phyloP scores from a whole-genome alignment of 2,888 invertebrate genomes.

The Acheta domesticus region DNA sequence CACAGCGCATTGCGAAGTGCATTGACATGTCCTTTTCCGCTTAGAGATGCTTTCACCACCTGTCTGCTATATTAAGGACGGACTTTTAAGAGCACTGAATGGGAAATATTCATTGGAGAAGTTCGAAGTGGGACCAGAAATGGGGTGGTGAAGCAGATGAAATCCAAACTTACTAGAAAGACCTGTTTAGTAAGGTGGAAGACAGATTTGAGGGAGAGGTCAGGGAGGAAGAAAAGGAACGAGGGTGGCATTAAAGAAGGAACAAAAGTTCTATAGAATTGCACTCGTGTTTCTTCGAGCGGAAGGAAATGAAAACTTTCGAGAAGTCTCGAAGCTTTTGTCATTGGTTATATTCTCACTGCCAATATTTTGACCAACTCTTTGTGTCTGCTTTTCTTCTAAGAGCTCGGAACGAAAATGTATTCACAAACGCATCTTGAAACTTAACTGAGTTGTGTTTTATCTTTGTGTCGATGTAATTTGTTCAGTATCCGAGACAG shows the following conservation, averaged over 20 bases:
- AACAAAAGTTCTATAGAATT: constrained; percentile 3
- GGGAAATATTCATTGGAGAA: background rate
- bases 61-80: too few species aligned
- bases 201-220: background rate
- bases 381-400: too few species aligned
- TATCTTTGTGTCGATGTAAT: too few species aligned
- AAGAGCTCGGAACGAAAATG: too few species aligned
- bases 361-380: too few species aligned
- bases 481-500: too few species aligned
- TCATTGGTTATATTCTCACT: background rate
- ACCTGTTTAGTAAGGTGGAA: constrained; percentile 1
- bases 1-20: too few species aligned
- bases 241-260: background rate
- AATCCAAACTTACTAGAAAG: background rate
- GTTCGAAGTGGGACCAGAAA: background rate
- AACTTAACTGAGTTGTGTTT: too few species aligned
- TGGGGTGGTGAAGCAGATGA: background rate
- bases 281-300: background rate
- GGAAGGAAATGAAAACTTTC: constrained; percentile 2
- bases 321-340: background rate
- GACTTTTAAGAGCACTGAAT: too few species aligned
- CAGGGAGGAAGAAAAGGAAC: background rate
- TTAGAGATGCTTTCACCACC: too few species aligned
- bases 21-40: too few species aligned
- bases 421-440: too few species aligned